These are phyloP conservation scores for Folsomia candida DNA, from an alignment of 2,888 invertebrate species.

Conservation along the genomic window DNA sequence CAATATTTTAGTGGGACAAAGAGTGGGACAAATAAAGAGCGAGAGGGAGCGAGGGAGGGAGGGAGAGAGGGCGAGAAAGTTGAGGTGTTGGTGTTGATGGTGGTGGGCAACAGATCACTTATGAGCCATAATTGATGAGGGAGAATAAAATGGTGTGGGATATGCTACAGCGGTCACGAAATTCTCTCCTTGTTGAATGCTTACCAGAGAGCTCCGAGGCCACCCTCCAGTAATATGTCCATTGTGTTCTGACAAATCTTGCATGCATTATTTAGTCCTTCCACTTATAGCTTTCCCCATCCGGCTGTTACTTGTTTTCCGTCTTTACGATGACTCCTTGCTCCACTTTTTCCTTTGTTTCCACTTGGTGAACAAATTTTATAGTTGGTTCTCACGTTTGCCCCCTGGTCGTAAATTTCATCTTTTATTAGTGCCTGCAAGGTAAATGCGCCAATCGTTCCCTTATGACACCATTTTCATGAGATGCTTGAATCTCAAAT, in stretches of 20 bases:
- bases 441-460: constrained; percentile 1
- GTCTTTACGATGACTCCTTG: background rate
- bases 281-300: constrained; percentile 12
- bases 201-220: background rate
- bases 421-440: background rate
- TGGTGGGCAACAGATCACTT: background rate
- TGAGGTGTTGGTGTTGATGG: background rate
- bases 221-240: constrained; percentile 8
- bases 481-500: constrained; percentile 1
- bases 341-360: constrained; percentile 1
- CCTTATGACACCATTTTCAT: constrained; percentile 2
- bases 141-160: background rate
- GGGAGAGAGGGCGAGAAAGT: too few relatives aligned
- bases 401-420: background rate
- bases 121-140: constrained; percentile 8
- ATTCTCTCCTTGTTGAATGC: background rate
- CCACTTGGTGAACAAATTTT: background rate
- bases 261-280: constrained; percentile 16
- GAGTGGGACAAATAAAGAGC: too few relatives aligned
- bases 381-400: background rate
- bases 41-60: too few relatives aligned
- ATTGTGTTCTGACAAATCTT: constrained; percentile 1
- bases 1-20: too few relatives aligned
- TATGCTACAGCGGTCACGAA: background rate
- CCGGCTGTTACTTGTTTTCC: constrained; percentile 7